Conservation (phyloP, 2,797 vertebrate genomes). For the Rhabdophis nuchalis region DNA sequence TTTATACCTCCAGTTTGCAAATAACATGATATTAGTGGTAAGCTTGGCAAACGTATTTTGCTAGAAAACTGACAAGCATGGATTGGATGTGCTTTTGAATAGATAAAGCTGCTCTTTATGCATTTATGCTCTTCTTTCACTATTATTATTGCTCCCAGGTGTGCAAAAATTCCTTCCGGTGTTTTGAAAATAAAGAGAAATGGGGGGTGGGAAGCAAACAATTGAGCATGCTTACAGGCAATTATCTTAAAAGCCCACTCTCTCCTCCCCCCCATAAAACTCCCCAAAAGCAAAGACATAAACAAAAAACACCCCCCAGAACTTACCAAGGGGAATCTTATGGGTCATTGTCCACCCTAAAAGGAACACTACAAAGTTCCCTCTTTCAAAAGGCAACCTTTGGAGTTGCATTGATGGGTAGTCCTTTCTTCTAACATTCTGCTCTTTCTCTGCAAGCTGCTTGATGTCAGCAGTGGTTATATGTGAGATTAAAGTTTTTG, state of each 20-base stretch:
- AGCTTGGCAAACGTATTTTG: not conserved
- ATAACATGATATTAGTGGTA: not conserved
- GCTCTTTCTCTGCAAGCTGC: not conserved
- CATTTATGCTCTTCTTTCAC: not conserved
- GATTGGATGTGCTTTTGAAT: not conserved
- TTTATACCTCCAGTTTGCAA: not conserved
- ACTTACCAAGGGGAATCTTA: constrained; percentile 1
- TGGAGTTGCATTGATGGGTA: not conserved
- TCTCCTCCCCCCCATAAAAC: not conserved
- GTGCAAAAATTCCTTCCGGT: not conserved
- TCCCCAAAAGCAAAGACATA: not conserved
- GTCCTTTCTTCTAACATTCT: not conserved
- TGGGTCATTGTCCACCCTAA: not conserved
- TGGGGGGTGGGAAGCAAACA: not conserved
- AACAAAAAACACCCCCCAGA: not conserved
- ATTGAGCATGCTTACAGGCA: not conserved
- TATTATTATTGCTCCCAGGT: not conserved
- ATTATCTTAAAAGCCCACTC: not conserved
- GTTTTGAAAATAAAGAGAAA: not conserved
- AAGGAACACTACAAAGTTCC: not conserved
- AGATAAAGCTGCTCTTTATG: not conserved
- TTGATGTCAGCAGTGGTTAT: not conserved
- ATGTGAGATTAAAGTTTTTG: not conserved
- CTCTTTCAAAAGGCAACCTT: not conserved
- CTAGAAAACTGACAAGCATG: not conserved